Evolutionary conservation across 2,113 vertebrate genomes (phyloP).

Genomic region (Aphyosemion australe): DNA sequence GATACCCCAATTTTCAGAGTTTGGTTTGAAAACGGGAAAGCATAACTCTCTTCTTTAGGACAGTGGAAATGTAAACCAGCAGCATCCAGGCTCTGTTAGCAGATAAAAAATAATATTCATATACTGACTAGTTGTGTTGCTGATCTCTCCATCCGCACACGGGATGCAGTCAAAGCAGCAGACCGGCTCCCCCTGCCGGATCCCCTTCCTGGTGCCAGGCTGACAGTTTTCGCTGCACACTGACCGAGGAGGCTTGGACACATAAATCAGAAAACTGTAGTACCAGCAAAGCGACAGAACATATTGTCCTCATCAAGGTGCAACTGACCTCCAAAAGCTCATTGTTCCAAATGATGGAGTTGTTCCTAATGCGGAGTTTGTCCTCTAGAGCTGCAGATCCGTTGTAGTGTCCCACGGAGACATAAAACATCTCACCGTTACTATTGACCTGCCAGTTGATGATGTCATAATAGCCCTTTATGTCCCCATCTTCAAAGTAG

Average conservation of each 20-base stretch:
- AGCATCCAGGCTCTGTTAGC: background rate
- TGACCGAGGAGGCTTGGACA: slow-evolving; percentile 76
- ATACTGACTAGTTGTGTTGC: slow-evolving; percentile 74
- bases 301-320: background rate
- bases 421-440: slow-evolving; percentile 73
- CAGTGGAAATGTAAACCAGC: background rate
- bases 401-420: slow-evolving; percentile 78
- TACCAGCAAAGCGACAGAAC: background rate
- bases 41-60: background rate
- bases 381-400: slow-evolving; percentile 40
- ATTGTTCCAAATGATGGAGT: slow-evolving; percentile 82
- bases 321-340: slow-evolving; percentile 71
- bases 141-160: slow-evolving; percentile 84
- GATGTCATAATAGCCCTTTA: slow-evolving; percentile 81
- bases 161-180: slow-evolving; percentile 88
- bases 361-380: slow-evolving; percentile 69
- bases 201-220: slow-evolving; percentile 82
- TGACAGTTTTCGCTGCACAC: slow-evolving; percentile 82
- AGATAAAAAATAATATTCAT: background rate
- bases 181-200: slow-evolving; percentile 81
- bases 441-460: slow-evolving; percentile 82
- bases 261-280: background rate
- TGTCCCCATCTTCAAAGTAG: slow-evolving; percentile 75
- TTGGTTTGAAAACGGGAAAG: too few relatives aligned
- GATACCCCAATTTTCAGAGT: too few relatives aligned